Evolutionary conservation across 2,797 vertebrate genomes (phyloP).

Genomic region (Pelochelys cantorii): DNA sequence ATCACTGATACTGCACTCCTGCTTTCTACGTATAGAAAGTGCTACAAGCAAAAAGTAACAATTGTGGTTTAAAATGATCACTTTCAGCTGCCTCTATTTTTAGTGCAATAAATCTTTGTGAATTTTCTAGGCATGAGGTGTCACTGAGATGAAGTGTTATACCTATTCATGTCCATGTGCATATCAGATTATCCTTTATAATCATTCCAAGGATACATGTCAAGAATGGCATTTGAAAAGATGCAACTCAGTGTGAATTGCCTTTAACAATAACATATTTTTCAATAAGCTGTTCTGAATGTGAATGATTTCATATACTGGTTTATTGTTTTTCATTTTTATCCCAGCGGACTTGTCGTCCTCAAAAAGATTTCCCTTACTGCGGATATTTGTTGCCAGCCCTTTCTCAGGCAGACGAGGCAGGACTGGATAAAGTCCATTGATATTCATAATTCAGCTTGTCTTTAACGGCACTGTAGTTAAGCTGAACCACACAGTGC

Average conservation of each 20-base stretch:
- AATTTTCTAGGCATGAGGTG: slow-evolving; percentile 21
- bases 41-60: slow-evolving; percentile 25
- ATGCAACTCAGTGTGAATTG: slow-evolving; percentile 10
- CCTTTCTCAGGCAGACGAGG: not conserved
- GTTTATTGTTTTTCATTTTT: slow-evolving; percentile 31
- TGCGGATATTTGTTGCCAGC: slow-evolving; percentile 27
- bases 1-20: slow-evolving; percentile 29
- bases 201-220: slow-evolving; percentile 33
- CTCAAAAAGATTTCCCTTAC: slow-evolving; percentile 12
- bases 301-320: not conserved
- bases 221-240: slow-evolving; percentile 41
- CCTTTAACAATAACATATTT: slow-evolving; percentile 14
- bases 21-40: not conserved
- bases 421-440: slow-evolving; percentile 13
- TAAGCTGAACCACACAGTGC: not conserved
- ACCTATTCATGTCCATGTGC: slow-evolving; percentile 40
- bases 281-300: slow-evolving; percentile 22
- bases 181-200: slow-evolving; percentile 36
- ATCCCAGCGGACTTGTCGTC: not conserved
- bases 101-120: slow-evolving; percentile 33
- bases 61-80: slow-evolving; percentile 26
- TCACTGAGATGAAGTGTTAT: slow-evolving; percentile 42
- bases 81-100: slow-evolving; percentile 26
- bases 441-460: slow-evolving; percentile 1
- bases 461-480: not conserved